These are phyloP conservation scores for Mustela lutreola DNA, from an alignment of 2,113 vertebrate species.

Conservation along the genomic window DNA sequence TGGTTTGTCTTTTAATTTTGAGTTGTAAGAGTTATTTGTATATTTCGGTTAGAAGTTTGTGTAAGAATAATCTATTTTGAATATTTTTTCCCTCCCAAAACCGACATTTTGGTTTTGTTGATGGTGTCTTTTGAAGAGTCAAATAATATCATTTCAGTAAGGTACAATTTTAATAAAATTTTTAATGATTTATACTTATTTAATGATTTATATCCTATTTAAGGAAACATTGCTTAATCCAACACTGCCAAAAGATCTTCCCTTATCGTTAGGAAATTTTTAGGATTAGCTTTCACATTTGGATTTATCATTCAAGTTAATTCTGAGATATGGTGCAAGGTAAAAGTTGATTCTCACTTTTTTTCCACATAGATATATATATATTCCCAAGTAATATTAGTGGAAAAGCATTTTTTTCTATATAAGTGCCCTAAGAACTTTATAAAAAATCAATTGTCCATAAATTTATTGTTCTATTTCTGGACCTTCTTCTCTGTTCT, in stretches of 20 bases:
- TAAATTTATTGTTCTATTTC: neutral
- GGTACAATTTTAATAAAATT: neutral
- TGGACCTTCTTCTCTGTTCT: neutral
- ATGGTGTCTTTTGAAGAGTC: neutral
- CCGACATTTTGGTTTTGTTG: neutral
- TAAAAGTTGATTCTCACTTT: neutral
- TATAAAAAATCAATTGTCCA: neutral
- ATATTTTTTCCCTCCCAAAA: neutral
- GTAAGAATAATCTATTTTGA: neutral
- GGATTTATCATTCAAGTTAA: neutral
- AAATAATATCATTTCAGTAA: neutral
- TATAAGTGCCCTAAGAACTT: neutral
- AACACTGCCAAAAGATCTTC: neutral
- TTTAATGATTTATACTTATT: conserved; percentile 21
- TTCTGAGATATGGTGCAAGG: neutral
- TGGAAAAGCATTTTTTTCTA: neutral
- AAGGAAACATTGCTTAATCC: neutral
- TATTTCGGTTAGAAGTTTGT: neutral
- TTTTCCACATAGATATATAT: neutral
- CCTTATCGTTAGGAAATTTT: neutral
- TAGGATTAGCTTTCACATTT: neutral
- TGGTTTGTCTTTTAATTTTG: neutral
- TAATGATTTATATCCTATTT: neutral
- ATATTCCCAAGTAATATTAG: neutral
- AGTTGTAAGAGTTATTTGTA: neutral